phyloP scores from a whole-genome alignment of 2,113 vertebrate species.

The Nycticorax nycticorax region DNA sequence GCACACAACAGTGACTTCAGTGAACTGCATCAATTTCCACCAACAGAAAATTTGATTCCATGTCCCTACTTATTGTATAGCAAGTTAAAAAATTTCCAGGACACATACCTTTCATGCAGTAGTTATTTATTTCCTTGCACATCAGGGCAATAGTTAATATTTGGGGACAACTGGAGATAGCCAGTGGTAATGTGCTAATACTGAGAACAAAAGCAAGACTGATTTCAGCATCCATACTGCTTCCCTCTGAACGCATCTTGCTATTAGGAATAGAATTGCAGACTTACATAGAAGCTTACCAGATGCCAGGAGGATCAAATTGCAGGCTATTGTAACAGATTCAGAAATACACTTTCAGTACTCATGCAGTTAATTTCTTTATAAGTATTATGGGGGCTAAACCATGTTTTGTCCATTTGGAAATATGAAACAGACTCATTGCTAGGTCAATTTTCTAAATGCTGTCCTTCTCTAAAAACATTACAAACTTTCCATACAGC shows the following conservation, averaged over 20 bases:
- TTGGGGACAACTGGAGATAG: not conserved
- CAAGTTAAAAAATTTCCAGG: not conserved
- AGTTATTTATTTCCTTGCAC: not conserved
- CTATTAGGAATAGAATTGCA: constrained; percentile 15
- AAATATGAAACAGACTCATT: constrained; percentile 11
- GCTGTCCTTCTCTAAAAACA: constrained; percentile 10
- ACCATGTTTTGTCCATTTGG: constrained; percentile 11
- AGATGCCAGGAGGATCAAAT: constrained; percentile 33
- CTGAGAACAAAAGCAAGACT: not conserved
- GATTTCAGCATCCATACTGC: not conserved
- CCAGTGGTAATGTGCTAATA: not conserved
- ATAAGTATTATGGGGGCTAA: not conserved
- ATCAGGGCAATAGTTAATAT: not conserved
- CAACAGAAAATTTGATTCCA: not conserved
- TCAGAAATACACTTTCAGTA: not conserved
- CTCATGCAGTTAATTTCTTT: constrained; percentile 29
- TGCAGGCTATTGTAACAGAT: not conserved
- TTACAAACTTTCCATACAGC: not conserved
- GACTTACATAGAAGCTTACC: constrained; percentile 19
- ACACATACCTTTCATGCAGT: not conserved
- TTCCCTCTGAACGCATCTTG: not conserved
- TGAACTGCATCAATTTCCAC: not conserved
- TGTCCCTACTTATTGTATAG: not conserved
- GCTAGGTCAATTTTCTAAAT: constrained; percentile 16
- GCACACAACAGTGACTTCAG: not conserved